Conservation (phyloP, 92 coral and sea anemone species). For the Bergia sp. region DNA sequence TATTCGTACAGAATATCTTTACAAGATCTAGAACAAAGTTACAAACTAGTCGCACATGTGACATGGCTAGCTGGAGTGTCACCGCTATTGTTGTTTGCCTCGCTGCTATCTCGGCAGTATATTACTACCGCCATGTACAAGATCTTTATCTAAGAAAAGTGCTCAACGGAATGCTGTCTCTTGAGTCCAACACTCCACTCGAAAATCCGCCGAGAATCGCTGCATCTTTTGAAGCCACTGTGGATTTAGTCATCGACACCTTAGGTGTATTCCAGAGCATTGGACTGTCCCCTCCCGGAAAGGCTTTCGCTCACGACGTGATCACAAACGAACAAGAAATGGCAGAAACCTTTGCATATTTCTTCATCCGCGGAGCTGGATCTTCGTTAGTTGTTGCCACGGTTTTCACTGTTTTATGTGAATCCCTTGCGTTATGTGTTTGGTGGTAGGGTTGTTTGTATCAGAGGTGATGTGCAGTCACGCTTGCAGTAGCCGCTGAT, state of each 20-base stretch:
- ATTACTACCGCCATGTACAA: slow-evolving; percentile 69
- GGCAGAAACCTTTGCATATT: slow-evolving; percentile 89
- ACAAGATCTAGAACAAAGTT: neutral
- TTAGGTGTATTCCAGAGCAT: slow-evolving; percentile 70
- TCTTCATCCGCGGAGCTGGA: slow-evolving; percentile 87
- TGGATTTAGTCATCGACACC: slow-evolving; percentile 70
- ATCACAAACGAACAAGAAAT: slow-evolving; percentile 72
- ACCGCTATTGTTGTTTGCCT: slow-evolving; percentile 31
- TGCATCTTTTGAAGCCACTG: slow-evolving; percentile 71
- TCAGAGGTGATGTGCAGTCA: too few species aligned
- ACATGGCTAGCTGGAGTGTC: slow-evolving; percentile 35
- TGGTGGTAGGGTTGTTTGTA: too few species aligned
- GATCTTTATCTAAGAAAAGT: slow-evolving; percentile 66
- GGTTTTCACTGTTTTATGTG: neutral
- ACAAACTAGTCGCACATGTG: neutral
- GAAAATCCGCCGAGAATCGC: slow-evolving; percentile 70
- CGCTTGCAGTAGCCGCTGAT: too few species aligned
- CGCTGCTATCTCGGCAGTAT: slow-evolving; percentile 60
- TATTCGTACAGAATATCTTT: neutral
- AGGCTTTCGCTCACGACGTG: slow-evolving; percentile 76
- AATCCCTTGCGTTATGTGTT: neutral
- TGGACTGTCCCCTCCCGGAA: slow-evolving; percentile 71
- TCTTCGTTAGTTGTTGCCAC: slow-evolving; percentile 69
- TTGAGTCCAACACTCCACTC: slow-evolving; percentile 65
- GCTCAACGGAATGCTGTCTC: slow-evolving; percentile 67